Conservation (phyloP, 2,797 vertebrate species). For the Chrosomus eos region DNA sequence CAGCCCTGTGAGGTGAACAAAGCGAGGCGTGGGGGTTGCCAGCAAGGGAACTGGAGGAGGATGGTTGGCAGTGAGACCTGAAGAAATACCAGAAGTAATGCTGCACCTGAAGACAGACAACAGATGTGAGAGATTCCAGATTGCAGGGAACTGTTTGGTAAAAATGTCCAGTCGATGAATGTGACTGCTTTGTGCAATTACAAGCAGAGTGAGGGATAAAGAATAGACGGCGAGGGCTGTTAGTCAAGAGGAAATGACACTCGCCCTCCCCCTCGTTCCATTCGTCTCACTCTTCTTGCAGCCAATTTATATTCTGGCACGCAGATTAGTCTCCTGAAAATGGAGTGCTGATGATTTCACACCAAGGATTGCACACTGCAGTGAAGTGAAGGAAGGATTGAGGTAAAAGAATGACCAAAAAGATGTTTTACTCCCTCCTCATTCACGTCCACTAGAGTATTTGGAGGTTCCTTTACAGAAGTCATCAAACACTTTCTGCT, state of each 20-base stretch:
- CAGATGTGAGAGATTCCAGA: conserved; percentile 15
- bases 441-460: background rate
- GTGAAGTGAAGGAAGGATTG: conserved; percentile 18
- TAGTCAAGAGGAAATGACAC: conserved; percentile 50
- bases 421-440: background rate
- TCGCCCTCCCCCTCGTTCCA: conserved; percentile 1
- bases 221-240: conserved; percentile 38
- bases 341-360: conserved; percentile 37
- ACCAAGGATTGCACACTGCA: conserved; percentile 11
- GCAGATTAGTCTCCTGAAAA: conserved; percentile 42
- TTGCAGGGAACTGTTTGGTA: conserved; percentile 36
- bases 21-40: background rate
- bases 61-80: conserved; percentile 3
- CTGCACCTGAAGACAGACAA: conserved; percentile 14
- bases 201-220: conserved; percentile 52
- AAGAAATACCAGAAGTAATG: conserved; percentile 10
- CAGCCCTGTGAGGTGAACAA: conserved; percentile 5
- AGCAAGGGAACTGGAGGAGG: background rate
- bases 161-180: conserved; percentile 46
- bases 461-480: conserved; percentile 21
- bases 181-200: conserved; percentile 49
- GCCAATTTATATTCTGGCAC: conserved; percentile 40
- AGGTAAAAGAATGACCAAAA: background rate
- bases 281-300: conserved; percentile 30
- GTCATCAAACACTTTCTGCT: conserved; percentile 18